Base-by-base conservation (phyloP, 1,140 invertebrate genomes). In the Drosophila cardini region DNA sequence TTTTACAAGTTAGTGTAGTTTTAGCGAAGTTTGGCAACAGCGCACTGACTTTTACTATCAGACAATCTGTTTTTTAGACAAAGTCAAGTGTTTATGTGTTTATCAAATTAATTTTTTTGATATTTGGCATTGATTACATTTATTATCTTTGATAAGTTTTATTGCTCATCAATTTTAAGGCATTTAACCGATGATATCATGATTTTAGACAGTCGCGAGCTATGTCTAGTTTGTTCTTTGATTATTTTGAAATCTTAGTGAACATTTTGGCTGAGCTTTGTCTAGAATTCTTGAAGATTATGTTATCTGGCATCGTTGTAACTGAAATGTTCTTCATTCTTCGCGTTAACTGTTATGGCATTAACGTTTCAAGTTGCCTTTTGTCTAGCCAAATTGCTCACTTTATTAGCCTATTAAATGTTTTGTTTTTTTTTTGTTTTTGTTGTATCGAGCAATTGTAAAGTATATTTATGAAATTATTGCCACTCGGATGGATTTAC, bases 401-500 rank as follows among this genome's bases (percentile, higher is more conserved):
- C 32, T 61, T 61, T 7, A 61, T 48, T 61, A 43, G 16, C 43
- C 45, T 36, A 61, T 48, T 45, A 46, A 9, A 21, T 30, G 32
- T 48, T 2, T 40, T 11, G 11, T n/a, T 11, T 21, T 11, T 18
- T 46, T 46, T 46, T 46, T n/a, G n/a, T n/a, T n/a, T 4, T 46
- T 46, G 15, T 11, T 26, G 10, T 26, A 26, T 26, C 21, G 18
- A 46, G 45, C 45, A 15, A 21, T 46, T 46, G 45, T n/a, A 26
- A 52, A 32, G n/a, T 15, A 52, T 48, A 48, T 61, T 61, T 21
- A 48, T 21, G 32, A 61, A 48, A 61, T 61, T 48, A 61, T 61
- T 52, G 30, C n/a, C 48, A 52, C 48, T 52, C 48, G 32, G n/a
- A 32, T 61, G 16, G 42, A 61, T 46, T 61, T 61, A 46, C 43